A percentile compares a stretch with the other conserved stretches of the same genome.
Conservation (phyloP, 2,113 vertebrate species). For the Oryctolagus cuniculus region mOryCun1.1 NC_091448.1:17818501-17819000, state of each 20-base stretch:
- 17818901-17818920: too few relatives aligned
- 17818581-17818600: not conserved
- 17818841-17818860: too few relatives aligned
- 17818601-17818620: not conserved
- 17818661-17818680: not conserved
- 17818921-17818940: too few relatives aligned
- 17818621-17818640: not conserved
- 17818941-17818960: too few relatives aligned
- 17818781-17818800: not conserved
- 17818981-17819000: too few relatives aligned
- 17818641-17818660: not conserved
- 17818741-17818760: not conserved
- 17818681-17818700: not conserved
- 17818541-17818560: not conserved
- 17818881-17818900: too few relatives aligned
- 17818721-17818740: not conserved
- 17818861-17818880: too few relatives aligned
- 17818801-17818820: too few relatives aligned
- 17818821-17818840: too few relatives aligned
- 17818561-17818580: slow-evolving; percentile 2
- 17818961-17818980: too few relatives aligned
- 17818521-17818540: not conserved
- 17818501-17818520: not conserved
- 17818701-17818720: not conserved
- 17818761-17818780: not conserved